Percentiles rank a stretch among this genome's conserved stretches.
Conservation (phyloP, 2,888 invertebrate genomes). For the Girardia tigrina region DNA sequence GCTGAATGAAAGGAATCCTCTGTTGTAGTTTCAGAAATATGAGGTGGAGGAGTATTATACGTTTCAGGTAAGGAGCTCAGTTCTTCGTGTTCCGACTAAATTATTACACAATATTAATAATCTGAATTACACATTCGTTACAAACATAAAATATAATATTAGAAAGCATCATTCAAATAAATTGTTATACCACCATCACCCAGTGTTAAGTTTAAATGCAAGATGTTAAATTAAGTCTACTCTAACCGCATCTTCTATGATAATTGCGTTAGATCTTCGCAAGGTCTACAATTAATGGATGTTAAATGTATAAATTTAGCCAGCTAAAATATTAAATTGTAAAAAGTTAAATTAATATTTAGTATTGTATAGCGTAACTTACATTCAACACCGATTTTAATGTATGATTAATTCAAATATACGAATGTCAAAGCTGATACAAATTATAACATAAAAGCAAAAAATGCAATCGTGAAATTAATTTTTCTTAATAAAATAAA, state of each 20-base stretch:
- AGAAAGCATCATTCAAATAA: not conserved
- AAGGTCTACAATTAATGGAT: not conserved
- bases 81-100: slow-evolving; percentile 18
- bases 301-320: too few species aligned
- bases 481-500: too few species aligned
- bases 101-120: not conserved
- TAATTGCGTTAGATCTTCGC: not conserved
- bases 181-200: not conserved
- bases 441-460: too few species aligned
- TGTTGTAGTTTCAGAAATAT: not conserved
- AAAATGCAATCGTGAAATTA: too few species aligned
- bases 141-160: not conserved
- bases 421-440: too few species aligned
- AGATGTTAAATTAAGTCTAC: not conserved
- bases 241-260: slow-evolving; percentile 15
- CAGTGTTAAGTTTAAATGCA: not conserved
- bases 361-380: too few species aligned
- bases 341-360: too few species aligned
- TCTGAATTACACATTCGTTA: not conserved
- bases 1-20: slow-evolving; percentile 10
- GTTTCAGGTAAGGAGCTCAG: not conserved
- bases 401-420: too few species aligned
- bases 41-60: not conserved
- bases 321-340: too few species aligned
- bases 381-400: too few species aligned